Base-by-base conservation (phyloP, 2,113 vertebrate genomes). In the Pleuronectes platessa region DNA sequence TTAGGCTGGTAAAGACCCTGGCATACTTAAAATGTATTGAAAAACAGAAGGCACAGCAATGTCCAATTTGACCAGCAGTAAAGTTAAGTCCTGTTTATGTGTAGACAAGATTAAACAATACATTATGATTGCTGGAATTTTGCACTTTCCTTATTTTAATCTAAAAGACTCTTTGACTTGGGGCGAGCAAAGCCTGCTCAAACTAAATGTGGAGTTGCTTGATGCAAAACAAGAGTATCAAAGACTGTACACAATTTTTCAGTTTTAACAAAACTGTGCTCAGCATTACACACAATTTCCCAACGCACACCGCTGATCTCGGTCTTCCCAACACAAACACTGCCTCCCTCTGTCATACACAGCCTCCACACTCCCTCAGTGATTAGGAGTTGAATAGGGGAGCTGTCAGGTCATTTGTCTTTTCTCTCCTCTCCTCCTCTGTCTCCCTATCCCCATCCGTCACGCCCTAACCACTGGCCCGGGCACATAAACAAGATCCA, bases 361-460 rank as follows among this genome's bases (percentile, higher is more conserved):
- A 71, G 68, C 76, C 76, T 79, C 59, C 59, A 63, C 24, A 21
- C 71, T 79, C 75, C 84, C 76, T 73, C 75, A 70, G 82, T 88
- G 87, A 88, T 87, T 86, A 87, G 71, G 79, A 81, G 79, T 79
- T 89, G 86, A 89, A 90, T 68, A 82, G 79, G 79, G 71, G 82
- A 78, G 82, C 82, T 89, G 89, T 84, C 82, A 83, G 88, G 84
- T 88, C 80, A 74, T 91, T 89, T 27, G 62, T 90, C 85, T 87
- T 88, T 67, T 74, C 73, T 71, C 65, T 82, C 56, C 64, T 68
- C 81, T 76, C 71, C 82, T 84, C 84, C 76, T 76, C 83, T 31
- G 76, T 75, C 84, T 86, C 65, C 79, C 81, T 55, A 51, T 62
- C 73, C 61, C 76, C 82, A 91, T 91, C 86, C 8, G 72, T 92